Evolutionary conservation across 92 coral and sea anemone genomes (phyloP).

Genomic region (Bergia puertoricense): DNA sequence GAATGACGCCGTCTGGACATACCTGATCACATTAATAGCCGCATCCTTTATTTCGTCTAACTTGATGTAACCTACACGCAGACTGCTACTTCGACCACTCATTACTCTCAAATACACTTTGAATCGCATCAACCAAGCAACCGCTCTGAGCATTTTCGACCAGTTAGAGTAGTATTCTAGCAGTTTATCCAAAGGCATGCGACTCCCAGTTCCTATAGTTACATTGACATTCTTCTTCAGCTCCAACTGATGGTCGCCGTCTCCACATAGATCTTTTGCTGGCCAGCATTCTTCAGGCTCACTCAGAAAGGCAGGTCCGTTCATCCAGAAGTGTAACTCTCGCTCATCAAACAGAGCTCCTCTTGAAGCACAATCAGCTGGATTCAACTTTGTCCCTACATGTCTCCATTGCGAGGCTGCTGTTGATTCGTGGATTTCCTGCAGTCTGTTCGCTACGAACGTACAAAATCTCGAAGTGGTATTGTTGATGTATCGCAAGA

Average conservation of each 20-base stretch:
- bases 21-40: not conserved
- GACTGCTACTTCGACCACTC: not conserved
- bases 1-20: too few species aligned
- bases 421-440: conserved; percentile 25
- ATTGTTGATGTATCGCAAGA: conserved; percentile 38
- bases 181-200: not conserved
- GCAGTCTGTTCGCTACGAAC: conserved; percentile 35
- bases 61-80: not conserved
- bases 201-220: too few species aligned
- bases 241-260: not conserved
- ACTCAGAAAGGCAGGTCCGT: conserved; percentile 19
- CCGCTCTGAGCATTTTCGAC: not conserved
- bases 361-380: conserved; percentile 30
- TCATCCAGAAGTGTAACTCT: not conserved
- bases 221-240: conserved; percentile 5
- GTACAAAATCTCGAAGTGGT: conserved; percentile 27
- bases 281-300: conserved; percentile 16
- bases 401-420: conserved; percentile 25
- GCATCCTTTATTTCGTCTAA: conserved; percentile 1
- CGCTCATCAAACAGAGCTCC: not conserved
- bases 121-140: conserved; percentile 26
- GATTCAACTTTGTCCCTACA: not conserved
- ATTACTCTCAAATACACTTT: not conserved
- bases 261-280: not conserved
- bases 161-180: not conserved